Evolutionary conservation across 1,140 invertebrate genomes (phyloP), one percentile per base, ranked within the genome.

Genomic region (Laupala kohalensis): DNA sequence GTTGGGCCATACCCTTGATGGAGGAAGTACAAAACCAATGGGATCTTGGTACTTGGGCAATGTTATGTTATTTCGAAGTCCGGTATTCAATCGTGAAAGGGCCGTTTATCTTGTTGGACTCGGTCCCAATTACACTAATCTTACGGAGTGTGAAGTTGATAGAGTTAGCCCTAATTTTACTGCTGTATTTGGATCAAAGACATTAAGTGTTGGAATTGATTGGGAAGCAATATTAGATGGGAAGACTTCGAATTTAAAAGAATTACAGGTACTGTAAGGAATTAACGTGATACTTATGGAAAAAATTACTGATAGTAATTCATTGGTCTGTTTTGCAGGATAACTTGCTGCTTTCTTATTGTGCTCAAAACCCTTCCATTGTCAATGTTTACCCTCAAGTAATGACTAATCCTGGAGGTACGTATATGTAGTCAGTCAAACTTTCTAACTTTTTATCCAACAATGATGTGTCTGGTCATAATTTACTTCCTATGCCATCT

Each of bases 371-470:
- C 75, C 85, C 86, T 0, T 77, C 80, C 13, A 76, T 81, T 13
- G 80, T 87, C 69, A 84, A 86, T 74, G 76, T 88, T 9, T 88
- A 88, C 78, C 87, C 87, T 15, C 85, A 85, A 75, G 81, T 83
- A 24, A 77, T 84, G 0, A 75, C 83, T 0, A 81, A 82, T 79
- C 80, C 84, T 25, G 82, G 81, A 73, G 83, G 84, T 85, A 78
- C 72, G 73, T 62, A 53, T 53, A 9, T 13, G 37, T 53, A 53
- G 37, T n/a, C n/a, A n/a, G n/a, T n/a, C n/a, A n/a, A n/a, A n/a
- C n/a, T n/a, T n/a, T n/a, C n/a, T n/a, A n/a, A n/a, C n/a, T n/a
- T n/a, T n/a, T n/a, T n/a, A n/a, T n/a, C n/a, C n/a, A n/a, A n/a
- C n/a, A n/a, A n/a, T n/a, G n/a, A n/a, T n/a, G n/a, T n/a, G n/a